Evolutionary conservation across 2,797 vertebrate species (phyloP).

Genomic region (Scolopax rusticola): DNA sequence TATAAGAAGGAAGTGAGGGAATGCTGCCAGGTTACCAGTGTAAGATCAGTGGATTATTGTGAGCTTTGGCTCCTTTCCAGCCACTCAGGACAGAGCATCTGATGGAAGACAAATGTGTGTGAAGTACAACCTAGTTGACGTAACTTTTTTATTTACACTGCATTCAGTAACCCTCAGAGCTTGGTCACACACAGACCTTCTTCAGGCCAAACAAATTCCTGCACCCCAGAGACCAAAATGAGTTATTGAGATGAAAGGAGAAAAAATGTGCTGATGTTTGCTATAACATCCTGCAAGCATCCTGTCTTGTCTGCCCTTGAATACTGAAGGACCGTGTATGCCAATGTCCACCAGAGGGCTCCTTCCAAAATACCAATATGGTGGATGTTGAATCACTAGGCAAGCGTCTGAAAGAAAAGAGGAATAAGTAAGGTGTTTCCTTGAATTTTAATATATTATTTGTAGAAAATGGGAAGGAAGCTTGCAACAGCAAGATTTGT

Average conservation of each 20-base stretch:
- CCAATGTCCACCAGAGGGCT: background rate
- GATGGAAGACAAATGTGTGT: background rate
- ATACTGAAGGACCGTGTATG: background rate
- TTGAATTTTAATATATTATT: background rate
- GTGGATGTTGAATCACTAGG: background rate
- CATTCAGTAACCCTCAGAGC: background rate
- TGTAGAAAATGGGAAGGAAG: background rate
- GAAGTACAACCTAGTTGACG: background rate
- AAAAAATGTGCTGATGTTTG: background rate
- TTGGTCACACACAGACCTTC: background rate
- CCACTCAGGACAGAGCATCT: background rate
- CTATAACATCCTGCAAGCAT: background rate
- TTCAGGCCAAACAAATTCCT: background rate
- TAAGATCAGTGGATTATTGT: background rate
- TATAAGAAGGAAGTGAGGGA: background rate
- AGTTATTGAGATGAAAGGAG: background rate
- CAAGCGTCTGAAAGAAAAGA: background rate
- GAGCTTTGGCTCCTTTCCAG: background rate
- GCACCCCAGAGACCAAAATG: background rate
- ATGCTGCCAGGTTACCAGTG: accelerated
- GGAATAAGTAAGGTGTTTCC: background rate
- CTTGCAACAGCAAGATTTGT: background rate
- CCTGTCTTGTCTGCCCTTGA: background rate
- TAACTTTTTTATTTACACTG: background rate
- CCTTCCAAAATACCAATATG: background rate